Base-by-base conservation (phyloP, 1,140 invertebrate species). In the Rhyzopertha dominica region DNA sequence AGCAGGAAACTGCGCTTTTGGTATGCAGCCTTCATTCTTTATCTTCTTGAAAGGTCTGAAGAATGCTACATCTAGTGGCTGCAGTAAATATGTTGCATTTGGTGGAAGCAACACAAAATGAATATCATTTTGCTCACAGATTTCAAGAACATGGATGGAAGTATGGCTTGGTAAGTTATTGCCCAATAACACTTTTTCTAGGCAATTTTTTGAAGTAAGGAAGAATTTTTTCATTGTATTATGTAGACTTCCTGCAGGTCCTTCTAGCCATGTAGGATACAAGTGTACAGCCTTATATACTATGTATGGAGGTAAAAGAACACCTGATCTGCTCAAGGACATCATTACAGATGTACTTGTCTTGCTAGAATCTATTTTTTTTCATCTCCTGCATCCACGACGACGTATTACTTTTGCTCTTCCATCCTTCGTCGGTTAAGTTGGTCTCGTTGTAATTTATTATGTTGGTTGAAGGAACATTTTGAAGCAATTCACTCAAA, bases 31-130 rank as follows among this genome's bases (percentile, higher is more conserved):
- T 26, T 41, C 44, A 37, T 51, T 37, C 31, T 44, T 41, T 10
- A 19, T 14, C 28, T 43, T 61, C 44, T 67, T 65, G 29, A 69
- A 28, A 25, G 62, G 61, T 5, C 48, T 37, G 47, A 69, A 69
- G 46, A 67, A 59, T 29, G 53, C 50, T 7, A 67, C 59, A 51
- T 69, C 67, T 25, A 69, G 43, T 17, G 66, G 66, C 43, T 68
- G 66, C 5, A 48, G 45, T 2, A 61, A 34, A 47, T 62, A 61
- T 5, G 65, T 68, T 8, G 59, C 48, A 40, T 67, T 70, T n/a
- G 59, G 19, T 23, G 69, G 63, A n/a, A 69, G 42, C 31, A 51
- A 64, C 9, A 67, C 41, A 32, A 67, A 59, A 17, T 39, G 38
- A 24, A 63, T 56, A 41, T 68, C 28, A 49, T 62, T 57, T 58